These are phyloP conservation scores for Protophormia terraenovae DNA, from an alignment of 2,888 invertebrate genomes.

Conservation along the genomic window DNA sequence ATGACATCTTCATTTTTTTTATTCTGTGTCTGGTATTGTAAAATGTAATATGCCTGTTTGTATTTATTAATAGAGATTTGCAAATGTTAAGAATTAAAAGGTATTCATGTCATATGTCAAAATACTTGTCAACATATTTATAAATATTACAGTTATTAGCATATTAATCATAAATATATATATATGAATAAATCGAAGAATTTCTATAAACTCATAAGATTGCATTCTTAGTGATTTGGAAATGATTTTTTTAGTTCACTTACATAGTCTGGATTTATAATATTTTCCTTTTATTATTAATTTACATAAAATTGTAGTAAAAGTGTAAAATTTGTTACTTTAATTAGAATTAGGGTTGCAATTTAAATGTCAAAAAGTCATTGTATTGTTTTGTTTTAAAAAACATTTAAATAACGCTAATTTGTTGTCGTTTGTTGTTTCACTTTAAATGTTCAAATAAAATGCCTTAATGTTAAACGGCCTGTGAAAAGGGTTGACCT, in stretches of 20 bases:
- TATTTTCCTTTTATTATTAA: neutral
- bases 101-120: constrained; percentile 62
- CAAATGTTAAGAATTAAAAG: constrained; percentile 18
- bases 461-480: constrained; percentile 56
- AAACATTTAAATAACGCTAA: constrained; percentile 64
- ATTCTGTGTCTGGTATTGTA: neutral
- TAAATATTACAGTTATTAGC: constrained; percentile 56
- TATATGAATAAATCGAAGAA: neutral
- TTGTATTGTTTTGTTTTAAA: constrained; percentile 29
- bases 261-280: neutral
- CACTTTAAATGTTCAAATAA: constrained; percentile 30
- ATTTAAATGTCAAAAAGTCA: constrained; percentile 54
- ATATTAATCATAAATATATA: constrained; percentile 48
- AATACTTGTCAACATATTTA: constrained; percentile 49
- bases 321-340: constrained; percentile 38
- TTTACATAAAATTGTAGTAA: constrained; percentile 60
- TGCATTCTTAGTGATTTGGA: neutral
- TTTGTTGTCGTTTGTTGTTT: constrained; percentile 50
- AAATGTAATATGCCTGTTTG: constrained; percentile 16
- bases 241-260: neutral
- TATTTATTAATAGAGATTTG: constrained; percentile 12
- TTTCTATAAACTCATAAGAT: neutral
- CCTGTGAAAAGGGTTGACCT: constrained; percentile 64
- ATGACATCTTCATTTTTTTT: constrained; percentile 45
- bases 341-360: constrained; percentile 52